These are phyloP conservation scores for Eilema caniola DNA, from an alignment of 2,888 invertebrate species.

Conservation along the genomic window DNA sequence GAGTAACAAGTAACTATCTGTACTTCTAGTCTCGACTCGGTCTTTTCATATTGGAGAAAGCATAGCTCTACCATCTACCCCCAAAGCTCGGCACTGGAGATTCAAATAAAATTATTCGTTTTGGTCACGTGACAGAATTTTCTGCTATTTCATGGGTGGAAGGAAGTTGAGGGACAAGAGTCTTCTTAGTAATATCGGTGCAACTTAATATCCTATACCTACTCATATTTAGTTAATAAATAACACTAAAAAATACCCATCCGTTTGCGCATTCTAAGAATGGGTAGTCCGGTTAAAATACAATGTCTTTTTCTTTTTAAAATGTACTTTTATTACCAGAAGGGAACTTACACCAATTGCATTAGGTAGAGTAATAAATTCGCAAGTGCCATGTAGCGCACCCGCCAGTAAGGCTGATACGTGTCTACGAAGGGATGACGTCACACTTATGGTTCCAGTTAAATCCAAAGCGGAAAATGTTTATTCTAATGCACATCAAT, in stretches of 20 bases:
- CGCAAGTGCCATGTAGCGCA: constrained; percentile 25
- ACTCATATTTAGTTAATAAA: no score
- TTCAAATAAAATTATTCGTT: background rate
- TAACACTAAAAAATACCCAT: background rate
- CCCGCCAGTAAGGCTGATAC: constrained; percentile 33
- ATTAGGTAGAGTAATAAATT: constrained; percentile 39
- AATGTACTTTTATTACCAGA: background rate
- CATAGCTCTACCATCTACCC: no score
- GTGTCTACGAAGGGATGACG: constrained; percentile 28
- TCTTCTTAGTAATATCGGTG: background rate
- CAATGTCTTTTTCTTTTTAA: background rate
- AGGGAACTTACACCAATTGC: constrained; percentile 28
- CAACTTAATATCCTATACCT: no score
- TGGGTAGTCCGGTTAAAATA: background rate
- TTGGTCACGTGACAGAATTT: background rate
- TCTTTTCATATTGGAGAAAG: no score
- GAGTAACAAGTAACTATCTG: no score
- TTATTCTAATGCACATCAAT: background rate
- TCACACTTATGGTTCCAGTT: constrained; percentile 21
- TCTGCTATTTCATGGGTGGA: background rate
- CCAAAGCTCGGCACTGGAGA: no score
- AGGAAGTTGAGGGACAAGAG: background rate
- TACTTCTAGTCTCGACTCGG: no score
- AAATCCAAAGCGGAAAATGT: background rate
- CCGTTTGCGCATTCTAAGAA: background rate